Evolutionary conservation across 2,888 invertebrate genomes (phyloP), one percentile per base, ranked within the genome.

Genomic region (Aphodius granarius): DNA sequence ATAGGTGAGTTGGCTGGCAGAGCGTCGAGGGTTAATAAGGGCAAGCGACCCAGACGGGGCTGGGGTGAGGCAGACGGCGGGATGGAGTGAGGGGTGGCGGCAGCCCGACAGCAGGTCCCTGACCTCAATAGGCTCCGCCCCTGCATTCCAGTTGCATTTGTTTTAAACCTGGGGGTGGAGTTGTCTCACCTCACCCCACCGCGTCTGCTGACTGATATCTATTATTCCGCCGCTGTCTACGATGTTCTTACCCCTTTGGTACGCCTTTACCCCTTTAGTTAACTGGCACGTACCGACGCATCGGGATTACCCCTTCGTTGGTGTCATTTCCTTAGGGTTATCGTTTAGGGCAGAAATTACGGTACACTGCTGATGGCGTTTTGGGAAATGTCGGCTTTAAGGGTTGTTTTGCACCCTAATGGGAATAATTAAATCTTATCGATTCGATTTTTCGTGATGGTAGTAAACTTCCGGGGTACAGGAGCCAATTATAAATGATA

Each of bases 51-150:
- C 78, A 79, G 81, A 80, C 88, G 88, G 85, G 85, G 78, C 81
- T 85, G 85, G 89, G 88, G 79, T 74, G 81, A 81, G 86, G 86
- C 87, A 84, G 84, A 83, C 84, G 88, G 86, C 85, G 84, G 88
- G 86, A 85, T 87, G 85, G 82, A 81, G 81, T 21, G 83, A 89
- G 89, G 89, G 89, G 89, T 89, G 88, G 89, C 85, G 79, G 86
- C 86, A 90, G 89, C 89, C 90, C 89, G 89, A 84, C 85, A 79
- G 86, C 86, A 90, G 89, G 90, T 90, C 89, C 89, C 87, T 87
- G 86, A 89, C 89, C 89, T 89, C 89, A 89, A 88, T 86, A 84
- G 81, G 85, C 87, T 85, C 87, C 88, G 88, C 86, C 84, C 84
- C 82, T 80, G 82, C 84, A 84, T 84, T 83, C 83, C 83, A 79